Evolutionary conservation across 2,888 invertebrate species (phyloP).

Genomic region (Entomobrya multifasciata): DNA sequence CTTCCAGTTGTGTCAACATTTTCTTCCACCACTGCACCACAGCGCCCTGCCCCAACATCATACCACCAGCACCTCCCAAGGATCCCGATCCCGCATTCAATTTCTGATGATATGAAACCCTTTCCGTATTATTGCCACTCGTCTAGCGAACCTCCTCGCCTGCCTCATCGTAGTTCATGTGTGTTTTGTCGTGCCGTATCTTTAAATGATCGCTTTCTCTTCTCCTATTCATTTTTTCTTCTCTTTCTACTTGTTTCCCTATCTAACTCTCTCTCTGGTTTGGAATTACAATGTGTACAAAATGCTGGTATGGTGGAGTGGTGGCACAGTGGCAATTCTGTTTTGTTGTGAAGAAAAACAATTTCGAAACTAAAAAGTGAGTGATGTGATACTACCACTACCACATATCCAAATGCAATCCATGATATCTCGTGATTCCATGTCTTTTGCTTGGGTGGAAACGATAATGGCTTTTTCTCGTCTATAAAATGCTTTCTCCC

Average conservation of each 20-base stretch:
- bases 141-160: too few relatives aligned
- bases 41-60: neutral
- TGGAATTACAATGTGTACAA: neutral
- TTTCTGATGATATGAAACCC: neutral
- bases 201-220: conserved; percentile 38
- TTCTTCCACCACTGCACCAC: neutral
- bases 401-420: too few relatives aligned
- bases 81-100: neutral
- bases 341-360: conserved; percentile 42
- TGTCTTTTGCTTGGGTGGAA: conserved; percentile 66
- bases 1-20: conserved; percentile 54
- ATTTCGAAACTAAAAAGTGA: conserved; percentile 57
- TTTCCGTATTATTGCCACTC: too few relatives aligned
- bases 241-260: neutral
- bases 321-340: neutral
- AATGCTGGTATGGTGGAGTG: neutral
- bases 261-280: neutral
- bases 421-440: conserved; percentile 57
- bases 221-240: conserved; percentile 25
- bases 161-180: neutral
- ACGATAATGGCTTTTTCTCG: conserved; percentile 66
- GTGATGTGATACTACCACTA: conserved; percentile 50
- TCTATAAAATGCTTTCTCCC: conserved; percentile 62
- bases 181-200: conserved; percentile 34
- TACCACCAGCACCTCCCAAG: neutral